A percentile compares a stretch with the other conserved stretches of the same genome.
Conservation (phyloP, 2,797 vertebrate genomes). For the Fratercula arctica region DNA sequence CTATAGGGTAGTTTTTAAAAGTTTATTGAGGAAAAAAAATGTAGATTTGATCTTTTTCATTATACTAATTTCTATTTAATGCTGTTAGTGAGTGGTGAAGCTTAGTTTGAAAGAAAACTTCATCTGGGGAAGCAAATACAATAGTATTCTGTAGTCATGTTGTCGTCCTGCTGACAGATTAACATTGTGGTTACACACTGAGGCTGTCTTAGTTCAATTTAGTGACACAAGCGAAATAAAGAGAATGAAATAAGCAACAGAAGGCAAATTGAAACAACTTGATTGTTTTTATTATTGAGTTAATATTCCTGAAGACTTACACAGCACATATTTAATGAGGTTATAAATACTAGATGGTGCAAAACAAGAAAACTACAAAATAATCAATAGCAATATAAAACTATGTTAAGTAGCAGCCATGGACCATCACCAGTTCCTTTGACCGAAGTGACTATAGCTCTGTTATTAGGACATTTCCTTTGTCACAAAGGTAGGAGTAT, state of each 20-base stretch:
- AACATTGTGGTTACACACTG: background rate
- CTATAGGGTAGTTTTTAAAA: background rate
- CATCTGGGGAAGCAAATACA: background rate
- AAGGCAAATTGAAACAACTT: background rate
- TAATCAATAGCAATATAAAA: background rate
- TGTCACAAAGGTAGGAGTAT: background rate
- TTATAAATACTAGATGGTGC: background rate
- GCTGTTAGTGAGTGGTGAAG: background rate
- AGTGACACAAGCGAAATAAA: background rate
- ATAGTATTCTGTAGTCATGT: background rate
- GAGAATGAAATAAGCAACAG: background rate
- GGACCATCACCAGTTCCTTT: background rate
- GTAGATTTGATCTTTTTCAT: background rate
- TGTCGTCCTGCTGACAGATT: background rate
- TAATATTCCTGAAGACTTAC: background rate
- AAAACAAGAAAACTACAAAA: background rate
- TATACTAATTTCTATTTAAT: background rate
- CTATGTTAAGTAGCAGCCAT: background rate
- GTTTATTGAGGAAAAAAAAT: background rate
- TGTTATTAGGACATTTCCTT: background rate
- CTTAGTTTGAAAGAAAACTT: background rate
- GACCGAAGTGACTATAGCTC: background rate
- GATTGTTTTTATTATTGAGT: background rate
- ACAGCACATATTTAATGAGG: background rate
- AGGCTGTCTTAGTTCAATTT: background rate